Evolutionary conservation across 1,140 invertebrate species (phyloP).

Genomic region (Paraescarpia echinospica): DNA sequence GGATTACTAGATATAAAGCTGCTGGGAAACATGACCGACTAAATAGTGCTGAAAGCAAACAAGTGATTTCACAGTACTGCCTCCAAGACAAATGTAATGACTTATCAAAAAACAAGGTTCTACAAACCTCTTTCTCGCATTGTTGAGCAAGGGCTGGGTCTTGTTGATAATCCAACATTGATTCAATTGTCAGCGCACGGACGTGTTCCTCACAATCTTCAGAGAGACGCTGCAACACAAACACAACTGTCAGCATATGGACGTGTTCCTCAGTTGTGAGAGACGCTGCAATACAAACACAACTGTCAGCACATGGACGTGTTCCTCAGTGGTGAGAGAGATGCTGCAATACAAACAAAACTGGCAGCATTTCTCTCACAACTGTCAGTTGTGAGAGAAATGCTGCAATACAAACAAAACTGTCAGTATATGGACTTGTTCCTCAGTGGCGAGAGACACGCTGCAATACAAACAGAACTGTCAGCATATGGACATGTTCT

Average conservation of each 20-base stretch:
- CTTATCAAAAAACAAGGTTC: neutral
- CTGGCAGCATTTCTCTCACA: neutral
- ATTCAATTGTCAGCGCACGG: slow-evolving; percentile 77
- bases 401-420: neutral
- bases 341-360: neutral
- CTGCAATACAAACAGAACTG: neutral
- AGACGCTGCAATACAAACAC: neutral
- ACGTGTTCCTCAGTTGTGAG: neutral
- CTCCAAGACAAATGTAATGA: neutral
- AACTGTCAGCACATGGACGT: slow-evolving; percentile 4
- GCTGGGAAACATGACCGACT: neutral
- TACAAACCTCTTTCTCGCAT: slow-evolving; percentile 66
- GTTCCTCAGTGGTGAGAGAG: neutral
- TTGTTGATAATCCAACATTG: slow-evolving; percentile 76
- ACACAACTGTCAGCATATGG: neutral
- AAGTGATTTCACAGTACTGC: neutral
- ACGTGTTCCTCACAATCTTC: slow-evolving; percentile 80
- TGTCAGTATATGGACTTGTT: neutral
- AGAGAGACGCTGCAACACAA: slow-evolving; percentile 54
- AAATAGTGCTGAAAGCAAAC: neutral
- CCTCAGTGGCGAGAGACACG: neutral
- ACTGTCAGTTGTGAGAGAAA: neutral
- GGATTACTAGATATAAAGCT: neutral
- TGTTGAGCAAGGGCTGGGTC: slow-evolving; percentile 79
- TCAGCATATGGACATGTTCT: neutral